Conservation (phyloP, 2,113 vertebrate genomes). For the Benitochromis conjunctus region DNA sequence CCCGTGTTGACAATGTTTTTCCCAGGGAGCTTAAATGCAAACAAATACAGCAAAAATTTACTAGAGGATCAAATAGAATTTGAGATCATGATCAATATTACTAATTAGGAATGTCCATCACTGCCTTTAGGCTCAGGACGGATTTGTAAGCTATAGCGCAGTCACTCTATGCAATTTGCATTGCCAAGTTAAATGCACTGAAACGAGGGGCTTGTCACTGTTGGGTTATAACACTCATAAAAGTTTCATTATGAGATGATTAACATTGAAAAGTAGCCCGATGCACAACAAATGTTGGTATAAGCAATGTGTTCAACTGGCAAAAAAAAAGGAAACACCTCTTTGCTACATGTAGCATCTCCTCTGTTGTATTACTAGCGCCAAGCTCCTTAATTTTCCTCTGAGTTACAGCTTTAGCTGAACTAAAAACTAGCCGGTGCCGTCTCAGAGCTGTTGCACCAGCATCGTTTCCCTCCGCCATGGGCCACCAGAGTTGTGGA, state of each 20-base stretch:
- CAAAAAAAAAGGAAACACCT: background rate
- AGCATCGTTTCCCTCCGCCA: background rate
- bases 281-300: background rate
- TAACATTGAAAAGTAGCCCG: background rate
- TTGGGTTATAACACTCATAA: background rate
- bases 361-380: background rate
- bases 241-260: background rate
- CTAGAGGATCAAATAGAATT: slow-evolving; percentile 11
- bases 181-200: background rate
- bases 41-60: background rate
- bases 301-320: background rate
- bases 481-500: background rate
- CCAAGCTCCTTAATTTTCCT: background rate
- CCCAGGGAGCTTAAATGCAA: background rate
- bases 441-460: background rate
- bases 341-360: background rate
- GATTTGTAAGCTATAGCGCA: background rate
- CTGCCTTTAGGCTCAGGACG: background rate
- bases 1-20: background rate
- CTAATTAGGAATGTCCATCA: slow-evolving; percentile 23
- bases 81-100: slow-evolving; percentile 3
- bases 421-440: background rate
- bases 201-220: background rate
- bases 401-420: background rate
- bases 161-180: background rate